Percentiles rank a stretch among this genome's conserved stretches.
These are phyloP conservation scores for Neodontobutis hainanensis DNA, from an alignment of 2,113 vertebrate species.

Conservation along the genomic window DNA sequence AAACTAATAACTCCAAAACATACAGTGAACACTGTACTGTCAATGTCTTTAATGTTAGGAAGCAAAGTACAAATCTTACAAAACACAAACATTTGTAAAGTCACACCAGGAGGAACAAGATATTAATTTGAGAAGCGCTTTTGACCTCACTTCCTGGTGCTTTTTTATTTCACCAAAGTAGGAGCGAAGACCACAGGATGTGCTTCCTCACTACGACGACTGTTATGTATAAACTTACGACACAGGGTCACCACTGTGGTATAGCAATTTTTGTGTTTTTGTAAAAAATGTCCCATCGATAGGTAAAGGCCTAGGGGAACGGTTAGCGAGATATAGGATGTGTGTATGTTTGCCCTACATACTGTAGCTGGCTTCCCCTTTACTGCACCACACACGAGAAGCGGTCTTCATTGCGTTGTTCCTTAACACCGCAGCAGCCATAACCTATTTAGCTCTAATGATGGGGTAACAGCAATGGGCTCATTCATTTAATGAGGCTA, in stretches of 20 bases:
- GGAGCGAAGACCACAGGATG: constrained; percentile 69
- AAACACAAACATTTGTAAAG: neutral
- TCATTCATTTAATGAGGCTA: constrained; percentile 42
- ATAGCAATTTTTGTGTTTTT: constrained; percentile 35
- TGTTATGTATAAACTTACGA: constrained; percentile 53
- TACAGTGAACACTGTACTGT: neutral
- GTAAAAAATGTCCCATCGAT: constrained; percentile 45
- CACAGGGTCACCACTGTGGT: constrained; percentile 62
- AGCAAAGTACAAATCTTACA: no score
- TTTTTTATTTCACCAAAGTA: constrained; percentile 42
- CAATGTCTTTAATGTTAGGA: neutral
- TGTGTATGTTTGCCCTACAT: constrained; percentile 56
- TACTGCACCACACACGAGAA: constrained; percentile 28
- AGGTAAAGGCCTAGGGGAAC: constrained; percentile 4
- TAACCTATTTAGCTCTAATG: constrained; percentile 62
- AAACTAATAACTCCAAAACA: neutral
- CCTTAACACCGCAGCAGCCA: constrained; percentile 53
- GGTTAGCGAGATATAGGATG: constrained; percentile 11
- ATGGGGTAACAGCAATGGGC: constrained; percentile 29
- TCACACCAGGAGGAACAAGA: constrained; percentile 23
- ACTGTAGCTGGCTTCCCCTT: constrained; percentile 34
- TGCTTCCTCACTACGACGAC: constrained; percentile 64
- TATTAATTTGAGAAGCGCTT: constrained; percentile 51
- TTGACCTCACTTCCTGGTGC: constrained; percentile 69
- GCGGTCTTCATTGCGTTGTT: constrained; percentile 21